phyloP scores from a whole-genome alignment of 2,113 vertebrate genomes.

The Corvus cornix region DNA sequence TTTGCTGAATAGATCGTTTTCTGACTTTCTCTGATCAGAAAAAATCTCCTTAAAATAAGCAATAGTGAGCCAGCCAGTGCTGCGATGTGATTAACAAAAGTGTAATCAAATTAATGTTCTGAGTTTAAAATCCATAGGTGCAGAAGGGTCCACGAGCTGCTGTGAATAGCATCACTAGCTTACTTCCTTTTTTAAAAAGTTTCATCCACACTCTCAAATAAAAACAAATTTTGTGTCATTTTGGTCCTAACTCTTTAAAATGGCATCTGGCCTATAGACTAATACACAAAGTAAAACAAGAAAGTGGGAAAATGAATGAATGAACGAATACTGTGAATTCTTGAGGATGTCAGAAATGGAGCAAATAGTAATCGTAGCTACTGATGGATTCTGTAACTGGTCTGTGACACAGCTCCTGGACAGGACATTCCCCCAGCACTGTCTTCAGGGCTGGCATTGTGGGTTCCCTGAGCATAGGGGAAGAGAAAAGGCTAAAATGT shows the following conservation, averaged over 20 bases:
- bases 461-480: not conserved
- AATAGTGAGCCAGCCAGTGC: not conserved
- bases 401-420: not conserved
- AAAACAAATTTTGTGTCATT: not conserved
- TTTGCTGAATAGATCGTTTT: not conserved
- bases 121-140: not conserved
- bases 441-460: accelerated
- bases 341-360: not conserved
- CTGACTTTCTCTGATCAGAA: not conserved
- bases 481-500: not conserved
- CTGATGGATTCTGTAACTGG: not conserved
- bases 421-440: not conserved
- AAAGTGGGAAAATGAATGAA: not conserved
- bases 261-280: not conserved
- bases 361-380: not conserved
- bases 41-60: not conserved
- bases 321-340: not conserved
- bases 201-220: not conserved
- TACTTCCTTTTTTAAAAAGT: not conserved
- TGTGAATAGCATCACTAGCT: not conserved
- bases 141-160: not conserved
- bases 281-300: not conserved
- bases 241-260: not conserved
- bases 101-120: not conserved
- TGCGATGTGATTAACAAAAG: not conserved